Evolutionary conservation across 2,888 invertebrate species (phyloP).

Genomic region (Pristionchus entomophagus): DNA sequence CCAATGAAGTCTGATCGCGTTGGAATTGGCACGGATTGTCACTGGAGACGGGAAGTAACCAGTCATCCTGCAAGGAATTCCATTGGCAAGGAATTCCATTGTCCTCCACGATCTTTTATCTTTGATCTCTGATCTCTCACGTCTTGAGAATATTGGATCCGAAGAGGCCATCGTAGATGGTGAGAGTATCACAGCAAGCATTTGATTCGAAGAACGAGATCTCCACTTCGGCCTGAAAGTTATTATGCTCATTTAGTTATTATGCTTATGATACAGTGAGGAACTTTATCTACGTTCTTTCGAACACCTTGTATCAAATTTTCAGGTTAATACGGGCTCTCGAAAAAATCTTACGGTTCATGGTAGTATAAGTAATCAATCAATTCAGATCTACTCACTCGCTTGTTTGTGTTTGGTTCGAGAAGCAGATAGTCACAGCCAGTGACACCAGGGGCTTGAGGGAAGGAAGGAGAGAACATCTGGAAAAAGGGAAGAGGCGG

Average conservation of each 20-base stretch:
- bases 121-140: constrained; percentile 14
- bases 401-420: constrained; percentile 23
- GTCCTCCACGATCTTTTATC: too few relatives aligned
- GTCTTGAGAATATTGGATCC: constrained; percentile 40
- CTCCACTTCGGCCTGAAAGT: background rate
- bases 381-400: background rate
- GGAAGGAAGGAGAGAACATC: constrained; percentile 43
- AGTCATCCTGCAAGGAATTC: constrained; percentile 17
- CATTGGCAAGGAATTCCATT: background rate
- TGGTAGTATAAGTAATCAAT: too few relatives aligned
- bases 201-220: constrained; percentile 43
- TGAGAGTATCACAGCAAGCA: constrained; percentile 37
- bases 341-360: background rate
- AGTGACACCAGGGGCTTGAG: background rate
- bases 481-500: too few relatives aligned
- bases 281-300: too few relatives aligned
- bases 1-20: background rate
- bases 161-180: constrained; percentile 32
- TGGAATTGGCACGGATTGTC: constrained; percentile 7
- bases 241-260: background rate
- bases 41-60: background rate
- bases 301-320: too few relatives aligned
- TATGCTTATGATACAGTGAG: too few relatives aligned
- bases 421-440: constrained; percentile 21
- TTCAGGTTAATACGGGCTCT: too few relatives aligned